Evolutionary conservation across 2,113 vertebrate genomes (phyloP), one percentile per base, ranked within the genome.

Genomic region (Amphiprion percula): DNA sequence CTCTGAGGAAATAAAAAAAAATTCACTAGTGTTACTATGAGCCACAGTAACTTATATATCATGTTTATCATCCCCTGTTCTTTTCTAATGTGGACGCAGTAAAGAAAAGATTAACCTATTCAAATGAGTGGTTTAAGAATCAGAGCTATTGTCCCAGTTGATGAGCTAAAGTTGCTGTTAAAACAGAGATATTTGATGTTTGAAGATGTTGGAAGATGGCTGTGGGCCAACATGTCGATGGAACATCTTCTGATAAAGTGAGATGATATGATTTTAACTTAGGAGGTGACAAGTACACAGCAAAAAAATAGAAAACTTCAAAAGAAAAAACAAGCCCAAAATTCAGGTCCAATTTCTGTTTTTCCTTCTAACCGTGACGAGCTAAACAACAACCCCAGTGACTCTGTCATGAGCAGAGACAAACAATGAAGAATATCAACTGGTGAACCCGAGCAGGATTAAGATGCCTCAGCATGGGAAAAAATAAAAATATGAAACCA

Each of bases 1-100:
- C 95, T 99, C 98, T 99, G 98, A 96, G 96, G 96, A 97, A 96
- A 97, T 95, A 98, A 97, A 96, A 92, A 85, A 72, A 96, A 97
- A 94, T 96, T 96, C 95, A 96, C 96, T 94, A 94, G 92, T 80
- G 95, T 97, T 96, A 95, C 96, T 89, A 91, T 89, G 92, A 92
- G 90, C 91, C 86, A 89, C 88, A 93, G 77, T 16, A 61, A 79
- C 66, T 79, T 68, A 74, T 59, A 23, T 28, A 50, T 79, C 71
- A 88, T 80, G 60, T 83, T 82, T 7, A 63, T 68, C 53, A 64
- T 37, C 62, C 61, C 63, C 80, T 86, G 24, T 10, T 82, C 60
- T 81, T 54, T 5, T 74, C 70, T 79, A 67, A 66, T 39, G 75
- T 86, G 77, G 46, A 58, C 60, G 52, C 37, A 53, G 12, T 21